A percentile compares a stretch with the other conserved stretches of the same genome.
These are phyloP conservation scores for Pherbina coryleti DNA, from an alignment of 2,888 invertebrate genomes.

Conservation along the genomic window DNA sequence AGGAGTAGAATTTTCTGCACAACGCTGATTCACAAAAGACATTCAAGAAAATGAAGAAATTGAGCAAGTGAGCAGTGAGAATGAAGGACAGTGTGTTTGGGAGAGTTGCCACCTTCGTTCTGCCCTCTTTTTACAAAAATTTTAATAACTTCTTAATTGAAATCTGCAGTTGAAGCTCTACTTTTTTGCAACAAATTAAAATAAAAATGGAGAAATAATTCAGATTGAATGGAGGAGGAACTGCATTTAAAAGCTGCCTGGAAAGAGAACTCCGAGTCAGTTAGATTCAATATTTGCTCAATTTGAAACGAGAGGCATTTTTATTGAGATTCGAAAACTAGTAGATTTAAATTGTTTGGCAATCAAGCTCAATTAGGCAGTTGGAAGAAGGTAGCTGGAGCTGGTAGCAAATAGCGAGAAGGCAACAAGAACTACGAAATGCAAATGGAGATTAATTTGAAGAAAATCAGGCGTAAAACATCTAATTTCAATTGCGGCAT, in stretches of 20 bases:
- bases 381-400: not conserved
- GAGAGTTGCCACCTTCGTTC: no score
- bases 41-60: no score
- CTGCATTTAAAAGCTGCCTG: not conserved
- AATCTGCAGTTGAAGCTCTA: not conserved
- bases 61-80: no score
- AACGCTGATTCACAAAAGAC: no score
- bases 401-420: not conserved
- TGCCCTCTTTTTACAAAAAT: no score
- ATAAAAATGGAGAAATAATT: not conserved
- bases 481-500: not conserved
- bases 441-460: not conserved
- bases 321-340: not conserved
- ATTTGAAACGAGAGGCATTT: not conserved
- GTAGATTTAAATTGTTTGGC: not conserved
- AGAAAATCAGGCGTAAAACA: not conserved
- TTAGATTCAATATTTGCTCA: not conserved
- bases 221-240: not conserved
- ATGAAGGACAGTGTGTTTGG: no score
- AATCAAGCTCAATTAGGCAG: conserved; percentile 2
- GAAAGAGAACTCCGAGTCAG: not conserved
- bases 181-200: not conserved
- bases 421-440: not conserved
- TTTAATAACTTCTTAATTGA: no score
- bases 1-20: no score